Evolutionary conservation across 2,797 vertebrate species (phyloP).

Genomic region (Limnodromus scolopaceus): DNA sequence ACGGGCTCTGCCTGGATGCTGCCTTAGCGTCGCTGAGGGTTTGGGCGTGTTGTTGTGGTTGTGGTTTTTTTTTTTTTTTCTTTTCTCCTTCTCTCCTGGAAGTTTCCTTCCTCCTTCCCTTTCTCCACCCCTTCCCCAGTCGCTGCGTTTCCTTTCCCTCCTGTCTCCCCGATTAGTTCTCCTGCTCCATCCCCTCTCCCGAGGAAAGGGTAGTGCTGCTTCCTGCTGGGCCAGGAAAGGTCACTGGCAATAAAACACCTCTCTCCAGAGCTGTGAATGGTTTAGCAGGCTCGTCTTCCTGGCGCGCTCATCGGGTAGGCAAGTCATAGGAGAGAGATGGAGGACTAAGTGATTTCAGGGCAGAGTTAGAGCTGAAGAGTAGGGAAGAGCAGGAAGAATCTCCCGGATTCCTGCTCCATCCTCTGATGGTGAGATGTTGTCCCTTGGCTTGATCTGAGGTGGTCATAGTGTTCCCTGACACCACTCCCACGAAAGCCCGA

Average conservation of each 20-base stretch:
- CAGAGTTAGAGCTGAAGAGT: background rate
- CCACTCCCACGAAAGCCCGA: background rate
- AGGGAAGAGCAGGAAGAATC: background rate
- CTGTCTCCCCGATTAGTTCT: background rate
- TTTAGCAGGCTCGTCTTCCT: background rate
- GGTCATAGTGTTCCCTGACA: background rate
- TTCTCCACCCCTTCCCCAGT: conserved; percentile 30
- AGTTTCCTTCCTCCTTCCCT: conserved; percentile 49
- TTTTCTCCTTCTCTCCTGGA: conserved; percentile 21
- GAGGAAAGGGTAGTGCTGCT: background rate
- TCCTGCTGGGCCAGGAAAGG: conserved; percentile 35
- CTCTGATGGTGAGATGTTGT: background rate
- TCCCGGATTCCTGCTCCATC: background rate
- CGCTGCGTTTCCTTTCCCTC: background rate
- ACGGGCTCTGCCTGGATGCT: background rate
- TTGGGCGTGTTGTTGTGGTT: background rate
- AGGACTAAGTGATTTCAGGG: background rate
- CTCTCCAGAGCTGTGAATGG: background rate
- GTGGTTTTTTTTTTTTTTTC: background rate
- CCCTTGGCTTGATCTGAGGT: background rate
- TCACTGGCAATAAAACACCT: background rate
- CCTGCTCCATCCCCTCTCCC: background rate
- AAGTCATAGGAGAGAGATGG: background rate
- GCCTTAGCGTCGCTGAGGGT: background rate
- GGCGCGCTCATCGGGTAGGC: background rate